phyloP scores from a whole-genome alignment of 2,797 vertebrate genomes.

The Phataginus tetradactyla region DNA sequence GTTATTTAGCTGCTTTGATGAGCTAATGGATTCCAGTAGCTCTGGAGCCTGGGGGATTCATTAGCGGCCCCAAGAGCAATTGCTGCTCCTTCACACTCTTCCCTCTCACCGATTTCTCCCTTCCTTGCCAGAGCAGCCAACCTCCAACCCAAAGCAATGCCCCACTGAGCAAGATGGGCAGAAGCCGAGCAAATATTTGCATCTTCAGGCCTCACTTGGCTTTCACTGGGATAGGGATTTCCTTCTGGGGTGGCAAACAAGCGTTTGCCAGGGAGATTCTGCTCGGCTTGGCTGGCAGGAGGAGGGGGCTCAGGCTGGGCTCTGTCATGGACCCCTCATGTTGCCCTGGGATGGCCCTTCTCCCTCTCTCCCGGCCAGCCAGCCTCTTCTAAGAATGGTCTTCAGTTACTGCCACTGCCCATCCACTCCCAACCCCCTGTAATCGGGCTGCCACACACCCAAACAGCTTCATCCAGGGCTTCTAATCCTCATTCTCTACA shows the following conservation, averaged over 20 bases:
- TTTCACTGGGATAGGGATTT: constrained; percentile 76
- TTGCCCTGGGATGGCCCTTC: not conserved
- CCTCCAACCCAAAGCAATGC: not conserved
- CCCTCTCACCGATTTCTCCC: constrained; percentile 66
- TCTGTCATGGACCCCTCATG: not conserved
- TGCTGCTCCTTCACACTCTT: not conserved
- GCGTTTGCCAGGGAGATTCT: not conserved
- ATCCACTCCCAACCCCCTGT: not conserved
- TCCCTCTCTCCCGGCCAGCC: not conserved
- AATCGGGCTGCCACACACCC: not conserved
- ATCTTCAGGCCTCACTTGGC: constrained; percentile 77
- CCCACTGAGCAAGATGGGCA: constrained; percentile 87
- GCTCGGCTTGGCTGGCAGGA: not conserved
- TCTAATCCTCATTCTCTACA: not conserved
- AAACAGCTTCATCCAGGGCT: not conserved
- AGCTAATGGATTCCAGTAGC: constrained; percentile 65
- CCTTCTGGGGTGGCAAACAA: constrained; percentile 71
- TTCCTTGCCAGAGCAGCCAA: not conserved
- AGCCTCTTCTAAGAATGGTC: not conserved
- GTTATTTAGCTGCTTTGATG: constrained; percentile 57
- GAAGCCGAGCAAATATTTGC: constrained; percentile 86
- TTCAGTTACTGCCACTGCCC: too few species aligned
- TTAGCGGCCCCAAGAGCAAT: constrained; percentile 1
- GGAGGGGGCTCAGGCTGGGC: not conserved
- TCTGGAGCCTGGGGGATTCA: constrained; percentile 65